Evolutionary conservation across 2,888 invertebrate species (phyloP).

Genomic region (Eurois occulta): DNA sequence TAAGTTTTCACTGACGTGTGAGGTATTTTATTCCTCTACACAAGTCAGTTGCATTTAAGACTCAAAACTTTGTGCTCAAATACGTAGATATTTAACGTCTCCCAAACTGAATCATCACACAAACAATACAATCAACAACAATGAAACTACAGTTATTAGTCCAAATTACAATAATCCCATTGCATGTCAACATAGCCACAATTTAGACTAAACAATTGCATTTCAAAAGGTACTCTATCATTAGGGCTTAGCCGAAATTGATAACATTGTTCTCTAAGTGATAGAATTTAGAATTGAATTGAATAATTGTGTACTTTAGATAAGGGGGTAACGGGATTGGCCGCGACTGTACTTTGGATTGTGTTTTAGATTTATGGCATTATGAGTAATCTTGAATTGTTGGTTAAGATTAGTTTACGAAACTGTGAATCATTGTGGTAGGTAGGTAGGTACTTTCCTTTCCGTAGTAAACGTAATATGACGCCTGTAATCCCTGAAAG

Average conservation of each 20-base stretch:
- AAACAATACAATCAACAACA: conserved; percentile 25
- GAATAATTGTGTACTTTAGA: conserved; percentile 66
- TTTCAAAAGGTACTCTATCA: conserved; percentile 55
- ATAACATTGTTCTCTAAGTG: conserved; percentile 66
- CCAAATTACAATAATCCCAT: conserved; percentile 14
- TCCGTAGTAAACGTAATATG: neutral
- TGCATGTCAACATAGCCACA: conserved; percentile 26
- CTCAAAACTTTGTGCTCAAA: neutral
- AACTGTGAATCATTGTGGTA: conserved; percentile 31
- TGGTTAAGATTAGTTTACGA: conserved; percentile 26
- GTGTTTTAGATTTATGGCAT: conserved; percentile 30
- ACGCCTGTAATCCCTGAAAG: too few relatives aligned
- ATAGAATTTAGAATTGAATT: conserved; percentile 63
- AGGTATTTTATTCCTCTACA: neutral
- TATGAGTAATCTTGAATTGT: conserved; percentile 52
- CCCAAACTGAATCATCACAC: conserved; percentile 2
- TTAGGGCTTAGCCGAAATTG: conserved; percentile 62
- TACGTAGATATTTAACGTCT: neutral
- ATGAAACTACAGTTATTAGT: neutral
- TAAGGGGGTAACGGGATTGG: conserved; percentile 55
- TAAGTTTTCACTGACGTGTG: neutral
- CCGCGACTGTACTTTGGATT: conserved; percentile 27
- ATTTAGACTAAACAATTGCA: conserved; percentile 36
- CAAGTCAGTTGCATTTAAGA: neutral
- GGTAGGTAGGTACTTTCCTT: too few relatives aligned